Evolutionary conservation across 2,888 invertebrate genomes (phyloP).

Genomic region (Ochropleura leucogaster): DNA sequence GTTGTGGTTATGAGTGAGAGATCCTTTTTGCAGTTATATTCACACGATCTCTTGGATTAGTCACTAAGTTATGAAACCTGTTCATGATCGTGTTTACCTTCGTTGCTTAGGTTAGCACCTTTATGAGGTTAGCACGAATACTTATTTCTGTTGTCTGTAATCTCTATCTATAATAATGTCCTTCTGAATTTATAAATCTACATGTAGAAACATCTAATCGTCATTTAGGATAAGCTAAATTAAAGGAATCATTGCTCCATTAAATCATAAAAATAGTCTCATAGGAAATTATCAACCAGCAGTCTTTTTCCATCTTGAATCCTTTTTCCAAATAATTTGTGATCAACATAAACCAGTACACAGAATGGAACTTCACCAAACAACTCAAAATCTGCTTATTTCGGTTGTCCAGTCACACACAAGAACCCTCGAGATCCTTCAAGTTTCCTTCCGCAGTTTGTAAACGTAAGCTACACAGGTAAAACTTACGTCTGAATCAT

Average conservation of each 20-base stretch:
- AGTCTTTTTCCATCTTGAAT: too few relatives aligned
- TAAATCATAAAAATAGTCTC: too few relatives aligned
- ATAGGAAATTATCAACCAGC: too few relatives aligned
- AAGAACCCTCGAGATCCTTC: not conserved
- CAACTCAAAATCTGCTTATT: not conserved
- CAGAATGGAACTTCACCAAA: not conserved
- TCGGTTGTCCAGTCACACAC: not conserved
- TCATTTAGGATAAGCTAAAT: too few relatives aligned
- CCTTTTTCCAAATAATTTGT: too few relatives aligned
- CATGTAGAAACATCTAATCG: too few relatives aligned
- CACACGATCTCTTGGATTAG: slow-evolving; percentile 47
- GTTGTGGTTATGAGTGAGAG: slow-evolving; percentile 19
- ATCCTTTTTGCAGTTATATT: slow-evolving; percentile 49
- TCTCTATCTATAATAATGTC: too few relatives aligned
- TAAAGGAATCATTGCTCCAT: too few relatives aligned
- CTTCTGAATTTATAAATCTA: too few relatives aligned
- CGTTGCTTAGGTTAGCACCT: not conserved
- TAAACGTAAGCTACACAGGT: not conserved
- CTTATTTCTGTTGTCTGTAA: too few relatives aligned
- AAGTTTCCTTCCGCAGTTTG: slow-evolving; percentile 8
- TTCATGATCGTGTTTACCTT: slow-evolving; percentile 33
- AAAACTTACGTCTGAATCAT: slow-evolving; percentile 41
- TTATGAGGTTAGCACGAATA: slow-evolving; percentile 8
- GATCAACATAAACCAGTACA: too few relatives aligned
- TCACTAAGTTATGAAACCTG: slow-evolving; percentile 57